Percentiles rank a stretch among this genome's conserved stretches.
These are phyloP conservation scores for Apocrypta bakeri DNA, from an alignment of 1,140 invertebrate genomes.

Conservation along the genomic window DNA sequence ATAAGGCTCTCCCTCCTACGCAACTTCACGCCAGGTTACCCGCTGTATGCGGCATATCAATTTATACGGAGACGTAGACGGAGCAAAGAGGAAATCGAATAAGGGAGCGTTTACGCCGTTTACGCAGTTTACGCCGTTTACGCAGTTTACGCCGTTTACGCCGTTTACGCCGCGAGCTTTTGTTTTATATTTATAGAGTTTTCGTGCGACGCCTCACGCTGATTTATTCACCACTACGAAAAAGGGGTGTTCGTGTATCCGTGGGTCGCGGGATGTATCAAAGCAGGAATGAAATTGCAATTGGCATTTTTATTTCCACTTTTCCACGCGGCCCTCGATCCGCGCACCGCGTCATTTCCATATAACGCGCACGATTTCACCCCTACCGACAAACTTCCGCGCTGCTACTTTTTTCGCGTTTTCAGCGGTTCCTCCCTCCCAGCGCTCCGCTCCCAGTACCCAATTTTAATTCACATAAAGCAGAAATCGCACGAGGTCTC, in stretches of 20 bases:
- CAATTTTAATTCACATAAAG: constrained; percentile 66
- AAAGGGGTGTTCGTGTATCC: constrained; percentile 9
- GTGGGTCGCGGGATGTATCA: constrained; percentile 26
- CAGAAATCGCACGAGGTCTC: constrained; percentile 49
- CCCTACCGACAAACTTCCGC: constrained; percentile 5
- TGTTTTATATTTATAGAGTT: constrained; percentile 70
- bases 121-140: too few species aligned
- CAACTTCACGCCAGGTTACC: constrained; percentile 54
- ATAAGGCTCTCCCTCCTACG: constrained; percentile 35
- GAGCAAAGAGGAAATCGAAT: constrained; percentile 64
- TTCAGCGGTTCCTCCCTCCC: constrained; percentile 31
- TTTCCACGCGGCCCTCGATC: constrained; percentile 46
- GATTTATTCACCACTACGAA: constrained; percentile 62
- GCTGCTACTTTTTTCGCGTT: constrained; percentile 43
- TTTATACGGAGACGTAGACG: constrained; percentile 59
- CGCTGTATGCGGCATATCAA: constrained; percentile 60
- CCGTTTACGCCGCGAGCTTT: constrained; percentile 63
- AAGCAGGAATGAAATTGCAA: constrained; percentile 69
- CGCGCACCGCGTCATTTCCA: constrained; percentile 49
- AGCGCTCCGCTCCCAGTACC: constrained; percentile 38
- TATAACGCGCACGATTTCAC: constrained; percentile 46
- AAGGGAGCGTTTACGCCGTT: too few species aligned
- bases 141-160: too few species aligned
- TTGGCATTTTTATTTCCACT: constrained; percentile 72
- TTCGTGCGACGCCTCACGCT: constrained; percentile 50